These are phyloP conservation scores for Eupelmus urozonus DNA, from an alignment of 2,888 invertebrate genomes.

Conservation along the genomic window DNA sequence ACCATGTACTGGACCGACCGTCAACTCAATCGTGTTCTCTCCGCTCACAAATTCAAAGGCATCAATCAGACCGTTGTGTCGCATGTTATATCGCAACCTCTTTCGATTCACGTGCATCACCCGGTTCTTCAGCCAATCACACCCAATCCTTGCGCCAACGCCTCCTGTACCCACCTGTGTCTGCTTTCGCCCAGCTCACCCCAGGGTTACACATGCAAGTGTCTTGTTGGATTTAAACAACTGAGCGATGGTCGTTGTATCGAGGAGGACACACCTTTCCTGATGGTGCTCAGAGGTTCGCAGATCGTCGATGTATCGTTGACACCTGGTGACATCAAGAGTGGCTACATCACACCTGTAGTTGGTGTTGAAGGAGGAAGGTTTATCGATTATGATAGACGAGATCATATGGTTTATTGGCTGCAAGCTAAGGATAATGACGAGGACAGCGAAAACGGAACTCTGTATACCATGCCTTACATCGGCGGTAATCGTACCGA, in stretches of 20 bases:
- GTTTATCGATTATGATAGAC: slow-evolving; percentile 94
- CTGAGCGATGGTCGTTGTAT: slow-evolving; percentile 84
- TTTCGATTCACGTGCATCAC: slow-evolving; percentile 97
- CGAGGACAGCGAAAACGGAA: slow-evolving; percentile 89
- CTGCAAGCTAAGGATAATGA: slow-evolving; percentile 86
- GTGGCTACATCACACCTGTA: slow-evolving; percentile 90
- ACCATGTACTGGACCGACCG: slow-evolving; percentile 98
- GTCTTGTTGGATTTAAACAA: slow-evolving; percentile 91
- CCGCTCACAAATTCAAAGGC: slow-evolving; percentile 95
- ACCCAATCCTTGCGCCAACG: slow-evolving; percentile 86
- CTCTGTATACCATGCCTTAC: slow-evolving; percentile 90
- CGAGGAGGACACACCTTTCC: slow-evolving; percentile 92
- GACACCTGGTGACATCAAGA: slow-evolving; percentile 86
- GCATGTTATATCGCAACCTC: slow-evolving; percentile 94
- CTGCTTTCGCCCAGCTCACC: slow-evolving; percentile 87
- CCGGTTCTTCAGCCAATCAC: slow-evolving; percentile 92
- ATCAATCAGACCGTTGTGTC: slow-evolving; percentile 95
- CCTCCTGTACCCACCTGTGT: slow-evolving; percentile 93
- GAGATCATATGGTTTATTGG: slow-evolving; percentile 91
- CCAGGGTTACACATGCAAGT: slow-evolving; percentile 90
- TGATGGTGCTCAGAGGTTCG: slow-evolving; percentile 93
- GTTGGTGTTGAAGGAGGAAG: slow-evolving; percentile 93
- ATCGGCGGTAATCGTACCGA: slow-evolving; percentile 91
- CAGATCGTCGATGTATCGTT: slow-evolving; percentile 92
- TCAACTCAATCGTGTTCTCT: slow-evolving; percentile 92